These are phyloP conservation scores for Chymomyza fuscimana DNA, from an alignment of 2,888 invertebrate species.

Conservation along the genomic window DNA sequence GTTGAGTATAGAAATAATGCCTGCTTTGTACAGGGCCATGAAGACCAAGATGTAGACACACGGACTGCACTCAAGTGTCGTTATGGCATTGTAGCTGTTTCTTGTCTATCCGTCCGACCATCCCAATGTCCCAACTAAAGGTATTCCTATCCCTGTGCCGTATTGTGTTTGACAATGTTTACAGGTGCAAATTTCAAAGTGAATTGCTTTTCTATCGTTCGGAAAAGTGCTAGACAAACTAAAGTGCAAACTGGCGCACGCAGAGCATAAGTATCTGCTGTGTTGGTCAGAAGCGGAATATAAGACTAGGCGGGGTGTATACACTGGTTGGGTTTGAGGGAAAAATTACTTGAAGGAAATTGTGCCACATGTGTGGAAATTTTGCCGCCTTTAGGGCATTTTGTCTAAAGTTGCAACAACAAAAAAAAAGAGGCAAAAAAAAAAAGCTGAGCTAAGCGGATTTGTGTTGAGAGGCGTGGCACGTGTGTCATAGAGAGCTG, in stretches of 20 bases:
- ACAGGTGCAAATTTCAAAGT: constrained; percentile 75
- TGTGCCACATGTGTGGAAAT: not conserved
- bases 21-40: not conserved
- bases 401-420: constrained; percentile 54
- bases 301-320: constrained; percentile 24
- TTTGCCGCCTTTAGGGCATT: constrained; percentile 42
- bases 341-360: constrained; percentile 56
- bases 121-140: not conserved
- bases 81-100: constrained; percentile 58
- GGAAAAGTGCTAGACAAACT: constrained; percentile 68
- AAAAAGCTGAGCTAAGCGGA: constrained; percentile 55
- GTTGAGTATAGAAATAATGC: not conserved
- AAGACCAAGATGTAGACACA: not conserved
- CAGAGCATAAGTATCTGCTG: constrained; percentile 53
- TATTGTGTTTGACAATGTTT: constrained; percentile 66
- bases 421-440: constrained; percentile 22
- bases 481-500: not conserved
- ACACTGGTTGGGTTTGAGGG: not conserved
- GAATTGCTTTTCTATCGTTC: constrained; percentile 74
- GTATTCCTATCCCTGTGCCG: not conserved
- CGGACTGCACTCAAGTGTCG: constrained; percentile 58
- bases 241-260: constrained; percentile 33
- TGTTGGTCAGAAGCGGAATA: constrained; percentile 1
- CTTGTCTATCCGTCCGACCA: constrained; percentile 20
- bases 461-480: constrained; percentile 28